Evolutionary conservation across 2,113 vertebrate species (phyloP).

Genomic region (Bagarius yarrelli): DNA sequence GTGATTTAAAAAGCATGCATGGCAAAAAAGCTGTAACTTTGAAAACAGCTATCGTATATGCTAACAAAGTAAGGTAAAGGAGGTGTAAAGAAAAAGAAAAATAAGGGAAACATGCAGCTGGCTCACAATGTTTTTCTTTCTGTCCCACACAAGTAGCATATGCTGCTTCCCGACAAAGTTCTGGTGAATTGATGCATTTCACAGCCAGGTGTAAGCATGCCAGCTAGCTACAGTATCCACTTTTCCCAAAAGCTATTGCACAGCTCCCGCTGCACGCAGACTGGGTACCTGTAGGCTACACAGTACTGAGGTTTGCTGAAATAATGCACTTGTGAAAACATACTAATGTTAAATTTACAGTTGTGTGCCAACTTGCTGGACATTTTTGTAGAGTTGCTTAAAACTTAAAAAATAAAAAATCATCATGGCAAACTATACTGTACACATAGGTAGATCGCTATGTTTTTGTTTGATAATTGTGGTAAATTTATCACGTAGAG

Average conservation of each 20-base stretch:
- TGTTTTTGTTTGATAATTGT: not conserved
- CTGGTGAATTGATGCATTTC: conserved; percentile 25
- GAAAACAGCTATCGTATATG: not conserved
- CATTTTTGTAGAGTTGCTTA: not conserved
- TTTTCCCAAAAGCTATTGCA: conserved; percentile 5
- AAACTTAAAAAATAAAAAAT: no score
- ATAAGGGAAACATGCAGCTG: conserved; percentile 25
- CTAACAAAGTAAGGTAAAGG: not conserved
- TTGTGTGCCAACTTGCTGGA: not conserved
- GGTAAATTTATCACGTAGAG: not conserved
- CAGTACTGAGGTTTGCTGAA: not conserved
- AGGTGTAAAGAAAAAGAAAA: not conserved
- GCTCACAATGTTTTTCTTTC: conserved; percentile 19
- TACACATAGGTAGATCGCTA: not conserved
- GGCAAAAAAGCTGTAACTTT: not conserved
- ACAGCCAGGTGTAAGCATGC: conserved; percentile 45
- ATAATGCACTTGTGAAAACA: not conserved
- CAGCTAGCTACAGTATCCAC: conserved; percentile 28
- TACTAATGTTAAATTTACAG: not conserved
- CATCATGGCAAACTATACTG: no score
- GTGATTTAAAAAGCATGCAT: not conserved
- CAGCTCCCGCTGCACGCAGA: not conserved
- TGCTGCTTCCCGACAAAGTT: conserved; percentile 24
- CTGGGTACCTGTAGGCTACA: conserved; percentile 8
- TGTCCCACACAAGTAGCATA: conserved; percentile 27